phyloP scores from a whole-genome alignment of 2,113 vertebrate genomes.

The Burhinus bistriatus region DNA sequence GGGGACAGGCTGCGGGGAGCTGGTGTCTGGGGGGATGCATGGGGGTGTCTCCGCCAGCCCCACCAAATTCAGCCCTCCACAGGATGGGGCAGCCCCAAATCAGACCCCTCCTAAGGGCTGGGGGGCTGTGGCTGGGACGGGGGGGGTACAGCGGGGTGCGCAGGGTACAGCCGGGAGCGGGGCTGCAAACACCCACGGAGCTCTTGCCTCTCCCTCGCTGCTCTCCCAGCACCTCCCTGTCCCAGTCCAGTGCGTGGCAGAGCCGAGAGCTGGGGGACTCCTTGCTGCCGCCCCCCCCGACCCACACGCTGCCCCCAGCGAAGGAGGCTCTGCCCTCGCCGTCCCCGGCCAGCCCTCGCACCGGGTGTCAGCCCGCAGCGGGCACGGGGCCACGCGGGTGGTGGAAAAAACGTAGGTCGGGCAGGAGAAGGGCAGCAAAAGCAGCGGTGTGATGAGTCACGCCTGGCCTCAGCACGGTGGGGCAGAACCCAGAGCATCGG shows the following conservation, averaged over 20 bases:
- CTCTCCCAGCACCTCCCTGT: not conserved
- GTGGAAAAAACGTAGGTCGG: not conserved
- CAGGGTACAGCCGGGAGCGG: not conserved
- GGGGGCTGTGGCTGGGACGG: not conserved
- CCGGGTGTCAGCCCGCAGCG: not conserved
- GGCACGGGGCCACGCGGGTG: not conserved
- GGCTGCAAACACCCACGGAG: not conserved
- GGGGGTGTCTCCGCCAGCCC: not conserved
- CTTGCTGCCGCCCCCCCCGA: not conserved
- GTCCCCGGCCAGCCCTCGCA: not conserved
- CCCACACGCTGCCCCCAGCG: not conserved
- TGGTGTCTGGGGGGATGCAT: rapidly evolving
- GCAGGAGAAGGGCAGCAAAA: not conserved
- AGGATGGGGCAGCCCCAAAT: not conserved
- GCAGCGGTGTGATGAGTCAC: not conserved
- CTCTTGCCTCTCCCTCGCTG: not conserved
- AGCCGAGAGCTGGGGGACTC: not conserved
- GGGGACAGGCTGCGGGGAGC: not conserved
- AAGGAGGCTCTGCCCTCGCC: not conserved
- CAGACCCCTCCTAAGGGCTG: not conserved
- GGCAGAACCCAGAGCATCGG: not conserved
- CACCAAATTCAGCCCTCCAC: not conserved
- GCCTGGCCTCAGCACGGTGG: not conserved
- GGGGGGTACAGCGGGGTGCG: too few species aligned
- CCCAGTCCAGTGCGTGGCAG: not conserved